These are phyloP conservation scores for Rhopalosiphum padi DNA, from an alignment of 1,140 invertebrate species.

Conservation along the genomic window DNA sequence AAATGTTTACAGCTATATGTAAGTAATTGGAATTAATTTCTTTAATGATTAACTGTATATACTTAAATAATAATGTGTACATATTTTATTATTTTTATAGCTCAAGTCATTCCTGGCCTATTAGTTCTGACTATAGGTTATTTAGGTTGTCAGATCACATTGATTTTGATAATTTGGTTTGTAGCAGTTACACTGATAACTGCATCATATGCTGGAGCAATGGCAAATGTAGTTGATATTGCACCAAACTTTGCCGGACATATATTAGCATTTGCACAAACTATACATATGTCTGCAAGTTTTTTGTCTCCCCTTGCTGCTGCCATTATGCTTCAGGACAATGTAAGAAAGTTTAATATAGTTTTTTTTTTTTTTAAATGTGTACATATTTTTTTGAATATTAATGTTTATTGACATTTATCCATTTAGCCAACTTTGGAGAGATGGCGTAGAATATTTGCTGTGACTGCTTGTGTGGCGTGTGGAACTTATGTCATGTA, in stretches of 20 bases:
- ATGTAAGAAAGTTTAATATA: conserved; percentile 63
- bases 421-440: conserved; percentile 68
- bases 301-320: conserved; percentile 73
- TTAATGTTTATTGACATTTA: background rate
- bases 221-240: conserved; percentile 78
- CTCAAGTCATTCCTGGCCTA: conserved; percentile 75
- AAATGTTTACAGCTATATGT: conserved; percentile 73
- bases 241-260: conserved; percentile 76
- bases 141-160: conserved; percentile 69
- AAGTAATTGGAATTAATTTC: conserved; percentile 61
- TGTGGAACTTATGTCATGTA: conserved; percentile 74
- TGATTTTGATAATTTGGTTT: conserved; percentile 73
- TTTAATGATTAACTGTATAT: background rate
- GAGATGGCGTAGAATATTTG: conserved; percentile 78
- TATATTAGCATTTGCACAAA: conserved; percentile 76
- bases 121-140: conserved; percentile 73
- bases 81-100: conserved; percentile 62
- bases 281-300: conserved; percentile 78
- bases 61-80: background rate
- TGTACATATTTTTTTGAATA: background rate
- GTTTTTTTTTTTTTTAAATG: background rate
- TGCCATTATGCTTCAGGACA: conserved; percentile 68
- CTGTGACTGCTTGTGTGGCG: conserved; percentile 71
- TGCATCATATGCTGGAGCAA: conserved; percentile 77
- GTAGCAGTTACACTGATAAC: conserved; percentile 76